Evolutionary conservation across 1,140 invertebrate genomes (phyloP).

Genomic region (Drosophila oshimai): DNA sequence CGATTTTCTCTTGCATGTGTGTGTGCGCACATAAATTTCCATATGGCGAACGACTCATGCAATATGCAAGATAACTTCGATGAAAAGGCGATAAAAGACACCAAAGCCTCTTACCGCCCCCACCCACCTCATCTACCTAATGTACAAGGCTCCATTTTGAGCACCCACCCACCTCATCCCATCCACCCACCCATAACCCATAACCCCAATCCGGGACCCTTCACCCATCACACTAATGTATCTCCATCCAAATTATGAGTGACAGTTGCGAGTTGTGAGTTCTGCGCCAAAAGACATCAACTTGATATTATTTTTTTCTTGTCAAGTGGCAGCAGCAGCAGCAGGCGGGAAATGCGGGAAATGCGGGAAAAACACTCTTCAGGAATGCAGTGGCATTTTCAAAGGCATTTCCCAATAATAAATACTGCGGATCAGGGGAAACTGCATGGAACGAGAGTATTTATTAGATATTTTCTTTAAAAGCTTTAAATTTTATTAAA

Average conservation of each 20-base stretch:
- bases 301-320: constrained; percentile 57
- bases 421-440: constrained; percentile 1
- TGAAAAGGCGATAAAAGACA: constrained; percentile 78
- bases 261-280: constrained; percentile 43
- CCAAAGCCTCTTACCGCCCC: constrained; percentile 48
- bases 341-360: no score
- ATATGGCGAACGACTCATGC: constrained; percentile 74
- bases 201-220: neutral
- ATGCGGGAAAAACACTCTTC: neutral
- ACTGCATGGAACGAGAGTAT: neutral
- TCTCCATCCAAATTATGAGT: constrained; percentile 69
- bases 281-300: constrained; percentile 60
- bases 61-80: constrained; percentile 76
- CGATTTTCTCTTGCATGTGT: constrained; percentile 35
- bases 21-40: constrained; percentile 61
- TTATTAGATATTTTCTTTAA: neutral
- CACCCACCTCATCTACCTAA: constrained; percentile 44
- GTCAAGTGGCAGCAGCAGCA: neutral
- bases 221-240: constrained; percentile 58
- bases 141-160: constrained; percentile 31
- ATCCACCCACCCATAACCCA: no score
- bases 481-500: no score
- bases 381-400: constrained; percentile 15
- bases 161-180: no score
- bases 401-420: constrained; percentile 4